A percentile compares a stretch with the other conserved stretches of the same genome.
These are phyloP conservation scores for Apodemia duryi DNA, from an alignment of 2,888 invertebrate species.

Conservation along the genomic window DNA sequence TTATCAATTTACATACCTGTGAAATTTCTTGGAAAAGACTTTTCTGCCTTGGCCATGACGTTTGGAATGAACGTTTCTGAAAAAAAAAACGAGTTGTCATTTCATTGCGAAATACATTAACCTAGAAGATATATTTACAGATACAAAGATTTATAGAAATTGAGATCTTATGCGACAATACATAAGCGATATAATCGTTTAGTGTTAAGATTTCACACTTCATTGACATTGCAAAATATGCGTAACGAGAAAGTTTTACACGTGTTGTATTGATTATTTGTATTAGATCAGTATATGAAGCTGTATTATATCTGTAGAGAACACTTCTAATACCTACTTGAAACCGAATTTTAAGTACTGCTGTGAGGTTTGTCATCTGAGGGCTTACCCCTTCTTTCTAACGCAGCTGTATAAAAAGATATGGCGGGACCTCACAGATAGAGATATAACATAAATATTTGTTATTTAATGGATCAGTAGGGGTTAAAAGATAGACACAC, in stretches of 20 bases:
- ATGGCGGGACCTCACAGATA: too few relatives aligned
- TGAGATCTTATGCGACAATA: neutral
- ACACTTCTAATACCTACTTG: too few relatives aligned
- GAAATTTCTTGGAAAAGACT: slow-evolving; percentile 73
- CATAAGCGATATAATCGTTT: slow-evolving; percentile 3
- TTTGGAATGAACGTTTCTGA: slow-evolving; percentile 62
- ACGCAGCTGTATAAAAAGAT: too few relatives aligned
- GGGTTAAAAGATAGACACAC: too few relatives aligned
- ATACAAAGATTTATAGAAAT: neutral
- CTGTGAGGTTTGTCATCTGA: too few relatives aligned
- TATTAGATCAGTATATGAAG: neutral
- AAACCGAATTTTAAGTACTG: too few relatives aligned
- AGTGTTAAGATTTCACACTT: slow-evolving; percentile 31
- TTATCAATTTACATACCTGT: slow-evolving; percentile 52
- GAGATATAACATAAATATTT: too few relatives aligned
- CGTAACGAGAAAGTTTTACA: slow-evolving; percentile 22
- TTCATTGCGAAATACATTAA: slow-evolving; percentile 21
- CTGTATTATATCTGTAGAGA: too few relatives aligned
- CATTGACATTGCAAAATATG: slow-evolving; percentile 27
- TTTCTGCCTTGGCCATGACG: slow-evolving; percentile 72
- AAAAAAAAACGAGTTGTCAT: slow-evolving; percentile 39
- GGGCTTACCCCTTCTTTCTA: too few relatives aligned
- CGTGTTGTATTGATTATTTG: neutral
- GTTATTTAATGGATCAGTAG: too few relatives aligned
- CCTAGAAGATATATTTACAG: slow-evolving; percentile 21